A percentile compares a stretch with the other conserved stretches of the same genome.
Conservation (phyloP, 2,113 vertebrate species). For the Dromas ardeola region DNA sequence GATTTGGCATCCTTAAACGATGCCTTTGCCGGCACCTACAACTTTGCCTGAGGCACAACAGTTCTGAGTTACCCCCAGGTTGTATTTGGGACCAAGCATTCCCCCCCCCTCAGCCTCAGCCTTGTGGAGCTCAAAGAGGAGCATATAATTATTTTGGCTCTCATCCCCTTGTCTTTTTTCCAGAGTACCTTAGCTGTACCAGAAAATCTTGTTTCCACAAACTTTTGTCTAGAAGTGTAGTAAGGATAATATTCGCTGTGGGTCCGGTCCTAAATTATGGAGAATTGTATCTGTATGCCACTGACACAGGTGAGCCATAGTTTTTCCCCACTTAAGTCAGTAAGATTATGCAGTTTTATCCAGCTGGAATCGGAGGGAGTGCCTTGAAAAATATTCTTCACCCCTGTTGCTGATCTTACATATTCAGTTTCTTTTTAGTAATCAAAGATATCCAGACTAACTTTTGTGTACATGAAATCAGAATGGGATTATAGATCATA, state of each 20-base stretch:
- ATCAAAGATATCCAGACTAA: not conserved
- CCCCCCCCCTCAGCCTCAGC: not conserved
- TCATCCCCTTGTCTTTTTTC: not conserved
- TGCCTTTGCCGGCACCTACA: not conserved
- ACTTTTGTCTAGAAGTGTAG: not conserved
- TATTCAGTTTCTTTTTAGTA: not conserved
- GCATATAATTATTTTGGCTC: not conserved
- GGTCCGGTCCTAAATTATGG: not conserved
- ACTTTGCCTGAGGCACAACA: not conserved
- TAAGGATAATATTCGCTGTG: not conserved
- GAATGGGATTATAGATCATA: not conserved
- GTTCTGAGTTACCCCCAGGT: not conserved
- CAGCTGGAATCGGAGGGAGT: not conserved
- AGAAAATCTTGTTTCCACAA: not conserved
- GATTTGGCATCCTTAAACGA: not conserved
- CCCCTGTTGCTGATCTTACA: not conserved
- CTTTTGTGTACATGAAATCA: not conserved
- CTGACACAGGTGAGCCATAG: not conserved
- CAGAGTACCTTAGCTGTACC: not conserved
- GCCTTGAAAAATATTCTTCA: not conserved
- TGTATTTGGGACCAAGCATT: not conserved
- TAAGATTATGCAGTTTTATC: not conserved
- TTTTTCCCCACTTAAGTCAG: not conserved
- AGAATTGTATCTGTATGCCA: not conserved
- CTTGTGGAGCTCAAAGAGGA: not conserved